Conservation (phyloP, 2,797 vertebrate genomes). For the Prionace glauca region DNA sequence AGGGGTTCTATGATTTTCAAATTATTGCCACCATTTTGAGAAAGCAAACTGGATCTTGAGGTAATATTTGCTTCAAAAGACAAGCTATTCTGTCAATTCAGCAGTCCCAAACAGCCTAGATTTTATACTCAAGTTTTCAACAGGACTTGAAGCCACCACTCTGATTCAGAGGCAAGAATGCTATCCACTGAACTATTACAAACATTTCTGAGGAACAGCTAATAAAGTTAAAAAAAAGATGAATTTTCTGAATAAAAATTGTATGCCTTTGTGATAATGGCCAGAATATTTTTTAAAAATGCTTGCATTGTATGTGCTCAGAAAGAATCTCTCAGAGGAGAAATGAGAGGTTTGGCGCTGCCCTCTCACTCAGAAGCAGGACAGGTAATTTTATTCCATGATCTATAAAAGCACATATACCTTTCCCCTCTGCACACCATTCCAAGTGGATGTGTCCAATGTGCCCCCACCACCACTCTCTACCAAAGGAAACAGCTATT, state of each 20-base stretch:
- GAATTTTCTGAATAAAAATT: background rate
- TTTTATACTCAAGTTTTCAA: background rate
- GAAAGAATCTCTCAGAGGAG: background rate
- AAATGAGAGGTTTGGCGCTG: background rate
- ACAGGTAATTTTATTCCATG: background rate
- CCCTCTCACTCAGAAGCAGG: background rate
- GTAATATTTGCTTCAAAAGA: background rate
- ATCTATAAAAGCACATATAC: background rate
- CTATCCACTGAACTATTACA: background rate
- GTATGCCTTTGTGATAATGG: background rate
- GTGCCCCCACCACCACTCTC: background rate
- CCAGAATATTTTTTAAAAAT: background rate
- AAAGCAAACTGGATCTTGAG: no score
- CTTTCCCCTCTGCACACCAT: background rate
- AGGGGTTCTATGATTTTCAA: no score
- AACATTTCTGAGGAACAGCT: background rate
- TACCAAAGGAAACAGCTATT: background rate
- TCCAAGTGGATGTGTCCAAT: background rate
- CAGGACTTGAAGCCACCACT: background rate
- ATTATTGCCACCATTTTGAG: background rate
- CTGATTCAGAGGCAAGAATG: background rate
- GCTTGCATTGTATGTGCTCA: background rate
- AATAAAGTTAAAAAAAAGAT: background rate
- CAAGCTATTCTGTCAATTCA: background rate
- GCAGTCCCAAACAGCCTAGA: background rate